Evolutionary conservation across 2,113 vertebrate species (phyloP).

Genomic region (Aviceda subcristata): DNA sequence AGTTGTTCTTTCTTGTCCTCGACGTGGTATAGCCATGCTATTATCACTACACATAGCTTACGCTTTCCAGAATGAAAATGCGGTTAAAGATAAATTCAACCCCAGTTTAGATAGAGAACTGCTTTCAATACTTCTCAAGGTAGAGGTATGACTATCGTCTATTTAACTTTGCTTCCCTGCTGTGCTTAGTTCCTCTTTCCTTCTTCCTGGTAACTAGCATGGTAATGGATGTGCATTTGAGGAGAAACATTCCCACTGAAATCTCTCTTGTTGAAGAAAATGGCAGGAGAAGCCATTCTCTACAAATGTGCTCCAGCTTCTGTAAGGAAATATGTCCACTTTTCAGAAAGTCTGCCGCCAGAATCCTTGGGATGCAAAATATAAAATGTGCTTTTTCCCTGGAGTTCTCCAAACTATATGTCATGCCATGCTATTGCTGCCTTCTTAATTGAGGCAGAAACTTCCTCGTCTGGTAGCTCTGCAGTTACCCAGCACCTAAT

Average conservation of each 20-base stretch:
- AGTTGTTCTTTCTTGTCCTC: background rate
- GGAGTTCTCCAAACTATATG: background rate
- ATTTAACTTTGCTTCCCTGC: background rate
- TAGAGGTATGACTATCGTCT: background rate
- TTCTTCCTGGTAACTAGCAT: background rate
- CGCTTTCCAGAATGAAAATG: background rate
- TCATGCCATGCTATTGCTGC: background rate
- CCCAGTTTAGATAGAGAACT: background rate
- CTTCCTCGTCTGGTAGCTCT: background rate
- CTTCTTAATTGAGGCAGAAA: background rate
- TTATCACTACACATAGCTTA: fast-evolving
- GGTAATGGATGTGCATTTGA: background rate
- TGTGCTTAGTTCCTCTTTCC: background rate
- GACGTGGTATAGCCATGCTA: background rate
- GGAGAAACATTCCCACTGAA: background rate
- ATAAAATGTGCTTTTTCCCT: background rate
- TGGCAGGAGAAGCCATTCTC: background rate
- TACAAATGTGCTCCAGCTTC: background rate
- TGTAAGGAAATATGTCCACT: background rate
- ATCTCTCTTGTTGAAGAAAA: background rate
- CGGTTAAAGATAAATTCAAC: background rate
- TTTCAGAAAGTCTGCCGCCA: background rate
- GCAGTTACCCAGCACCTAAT: background rate
- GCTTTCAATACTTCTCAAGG: background rate
- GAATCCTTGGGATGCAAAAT: background rate